phyloP scores from a whole-genome alignment of 2,113 vertebrate genomes.

The Pristiophorus japonicus region DNA sequence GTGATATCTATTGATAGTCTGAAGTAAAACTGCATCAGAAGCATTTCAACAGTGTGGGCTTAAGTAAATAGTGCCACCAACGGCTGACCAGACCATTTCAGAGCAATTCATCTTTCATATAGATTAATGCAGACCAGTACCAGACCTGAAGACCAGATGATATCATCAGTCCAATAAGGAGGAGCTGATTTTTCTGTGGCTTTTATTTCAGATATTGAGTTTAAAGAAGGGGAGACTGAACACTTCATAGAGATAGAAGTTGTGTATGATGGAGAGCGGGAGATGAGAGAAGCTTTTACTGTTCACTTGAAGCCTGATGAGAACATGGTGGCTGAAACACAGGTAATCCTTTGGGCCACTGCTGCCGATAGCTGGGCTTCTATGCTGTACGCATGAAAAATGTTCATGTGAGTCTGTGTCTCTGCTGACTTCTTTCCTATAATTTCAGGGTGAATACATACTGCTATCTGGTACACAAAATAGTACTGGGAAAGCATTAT shows the following conservation, averaged over 20 bases:
- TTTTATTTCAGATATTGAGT: conserved; percentile 62
- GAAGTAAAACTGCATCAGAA: neutral
- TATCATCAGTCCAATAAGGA: neutral
- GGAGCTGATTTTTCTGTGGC: neutral
- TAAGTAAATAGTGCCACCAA: neutral
- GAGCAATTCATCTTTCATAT: neutral
- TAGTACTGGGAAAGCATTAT: neutral
- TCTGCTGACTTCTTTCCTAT: too few species aligned
- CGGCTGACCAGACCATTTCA: neutral
- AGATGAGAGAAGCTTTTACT: conserved; percentile 75
- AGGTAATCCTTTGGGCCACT: conserved; percentile 54
- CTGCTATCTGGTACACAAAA: neutral
- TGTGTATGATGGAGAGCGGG: conserved; percentile 68
- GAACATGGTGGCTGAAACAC: conserved; percentile 73
- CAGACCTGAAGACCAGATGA: neutral
- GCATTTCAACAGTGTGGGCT: neutral
- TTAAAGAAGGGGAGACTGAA: conserved; percentile 68
- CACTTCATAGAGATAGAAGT: conserved; percentile 71
- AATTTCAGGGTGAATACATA: neutral
- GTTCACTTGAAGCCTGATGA: conserved; percentile 75
- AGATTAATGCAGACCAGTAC: neutral
- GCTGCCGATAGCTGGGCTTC: neutral
- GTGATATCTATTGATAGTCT: neutral
- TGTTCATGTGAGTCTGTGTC: neutral
- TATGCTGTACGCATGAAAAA: neutral